Evolutionary conservation across 1,140 invertebrate genomes (phyloP), one percentile per base, ranked within the genome.

Genomic region (Cryptotermes secundus): DNA sequence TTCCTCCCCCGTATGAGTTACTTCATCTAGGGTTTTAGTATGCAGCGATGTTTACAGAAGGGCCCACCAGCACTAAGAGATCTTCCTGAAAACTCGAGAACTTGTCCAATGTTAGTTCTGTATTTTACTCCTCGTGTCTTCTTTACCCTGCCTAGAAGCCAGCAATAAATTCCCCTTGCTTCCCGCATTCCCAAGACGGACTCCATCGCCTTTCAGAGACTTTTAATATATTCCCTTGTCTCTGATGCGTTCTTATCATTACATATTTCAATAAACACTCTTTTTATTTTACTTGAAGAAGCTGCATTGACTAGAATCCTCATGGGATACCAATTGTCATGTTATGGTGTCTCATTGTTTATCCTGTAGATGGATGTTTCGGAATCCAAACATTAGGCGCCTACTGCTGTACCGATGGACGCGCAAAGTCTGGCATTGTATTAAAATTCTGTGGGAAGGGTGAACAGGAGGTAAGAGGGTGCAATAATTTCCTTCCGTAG

Each of bases 311-410:
- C 45, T 49, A 49, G 14, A 49, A 49, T 22, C 19, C 45, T 49
- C 45, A 49, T 22, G 45, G 45, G 45, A 49, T 81, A 38, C 38
- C 38, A 36, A 81, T 81, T n/a, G 80, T 45, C 26, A 49, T 10
- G 26, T 83, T 79, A 87, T 84, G 82, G 83, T 31, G 82, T 84
- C 87, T 86, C 84, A 85, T 65, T 87, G 87, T 87, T 87, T 87
- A 85, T 87, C 87, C 86, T 87, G 84, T 81, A 87, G 86, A 87
- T 87, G 86, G 86, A 87, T 87, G 85, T 80, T 82, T 24, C 42
- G 9, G 42, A 36, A 82, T 34, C 81, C 38, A 38, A 82, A 82
- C 35, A 49, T 3, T 0, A 31, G 22, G 12, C 35, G 38, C 24
- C 24, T 19, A 3, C 16, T 19, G 45, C 19, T 3, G 45, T 49